Percentiles rank a stretch among this genome's conserved stretches.
Evolutionary conservation across 2,797 vertebrate species (phyloP).

Genomic region (Pipistrellus pipistrellus): DNA sequence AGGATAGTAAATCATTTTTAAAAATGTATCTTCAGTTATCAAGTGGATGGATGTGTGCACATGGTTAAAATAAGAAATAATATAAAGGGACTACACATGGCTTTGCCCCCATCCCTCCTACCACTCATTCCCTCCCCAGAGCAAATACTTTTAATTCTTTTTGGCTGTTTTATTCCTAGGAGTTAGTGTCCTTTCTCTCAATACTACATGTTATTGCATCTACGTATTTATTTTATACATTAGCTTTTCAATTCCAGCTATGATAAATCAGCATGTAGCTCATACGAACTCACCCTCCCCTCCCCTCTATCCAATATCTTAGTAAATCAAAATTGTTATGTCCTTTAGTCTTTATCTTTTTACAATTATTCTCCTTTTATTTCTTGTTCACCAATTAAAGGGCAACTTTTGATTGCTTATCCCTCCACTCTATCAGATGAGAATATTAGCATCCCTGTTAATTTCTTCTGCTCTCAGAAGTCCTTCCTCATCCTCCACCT

Average conservation of each 20-base stretch:
- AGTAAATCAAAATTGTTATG: not conserved
- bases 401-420: not conserved
- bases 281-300: not conserved
- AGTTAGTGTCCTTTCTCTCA: not conserved
- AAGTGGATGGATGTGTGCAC: not conserved
- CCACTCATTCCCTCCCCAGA: not conserved
- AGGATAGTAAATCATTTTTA: slow-evolving; percentile 20
- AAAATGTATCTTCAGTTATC: slow-evolving; percentile 20
- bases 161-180: not conserved
- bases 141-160: not conserved
- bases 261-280: slow-evolving; percentile 11
- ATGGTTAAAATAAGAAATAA: slow-evolving; percentile 43
- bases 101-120: not conserved
- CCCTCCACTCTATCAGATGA: not conserved
- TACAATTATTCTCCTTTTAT: not conserved
- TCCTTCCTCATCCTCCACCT: not conserved
- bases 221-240: not conserved
- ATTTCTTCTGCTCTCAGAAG: not conserved
- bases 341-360: not conserved
- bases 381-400: not conserved
- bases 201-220: not conserved
- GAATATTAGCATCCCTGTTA: not conserved
- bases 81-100: not conserved
- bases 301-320: not conserved
- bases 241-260: not conserved